phyloP scores from a whole-genome alignment of 2,113 vertebrate species.

The Galeopterus variegatus region DNA sequence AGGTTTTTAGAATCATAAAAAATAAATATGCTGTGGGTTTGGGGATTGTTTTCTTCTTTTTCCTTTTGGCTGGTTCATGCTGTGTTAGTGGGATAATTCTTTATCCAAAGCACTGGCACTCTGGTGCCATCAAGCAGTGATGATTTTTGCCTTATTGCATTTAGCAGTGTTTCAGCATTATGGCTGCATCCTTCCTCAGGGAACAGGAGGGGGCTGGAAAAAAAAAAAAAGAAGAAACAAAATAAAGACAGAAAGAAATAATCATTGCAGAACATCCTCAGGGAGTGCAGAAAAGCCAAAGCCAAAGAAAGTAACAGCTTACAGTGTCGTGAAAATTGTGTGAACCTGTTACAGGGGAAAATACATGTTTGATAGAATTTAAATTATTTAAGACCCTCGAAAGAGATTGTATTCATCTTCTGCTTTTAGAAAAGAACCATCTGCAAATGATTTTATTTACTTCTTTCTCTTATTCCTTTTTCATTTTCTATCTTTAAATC shows the following conservation, averaged over 20 bases:
- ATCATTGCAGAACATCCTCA: slow-evolving; percentile 85
- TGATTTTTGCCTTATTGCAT: slow-evolving; percentile 84
- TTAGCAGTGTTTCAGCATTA: slow-evolving; percentile 79
- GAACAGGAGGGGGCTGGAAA: slow-evolving; percentile 44
- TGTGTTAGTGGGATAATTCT: slow-evolving; percentile 68
- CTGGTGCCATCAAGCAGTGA: slow-evolving; percentile 77
- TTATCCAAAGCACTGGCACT: slow-evolving; percentile 71
- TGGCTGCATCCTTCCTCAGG: slow-evolving; percentile 70
- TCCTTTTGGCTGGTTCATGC: slow-evolving; percentile 66
- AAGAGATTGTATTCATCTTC: slow-evolving; percentile 82
- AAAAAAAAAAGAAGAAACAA: slow-evolving; percentile 72
- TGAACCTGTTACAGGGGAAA: slow-evolving; percentile 82
- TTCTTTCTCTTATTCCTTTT: background rate
- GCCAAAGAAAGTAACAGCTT: slow-evolving; percentile 83
- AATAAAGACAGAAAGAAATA: slow-evolving; percentile 88
- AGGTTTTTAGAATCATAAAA: slow-evolving; percentile 82
- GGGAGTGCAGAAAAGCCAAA: slow-evolving; percentile 84
- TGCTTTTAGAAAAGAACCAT: slow-evolving; percentile 65
- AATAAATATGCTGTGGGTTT: background rate
- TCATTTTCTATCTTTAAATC: background rate
- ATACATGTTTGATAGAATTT: slow-evolving; percentile 87
- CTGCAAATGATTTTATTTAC: slow-evolving; percentile 70
- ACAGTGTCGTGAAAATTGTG: slow-evolving; percentile 80
- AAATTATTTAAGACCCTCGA: slow-evolving; percentile 86
- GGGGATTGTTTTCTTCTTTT: slow-evolving; percentile 33